Evolutionary conservation across 1,140 invertebrate species (phyloP), one percentile per base, ranked within the genome.

Genomic region (Bathynomus jamesi): DNA sequence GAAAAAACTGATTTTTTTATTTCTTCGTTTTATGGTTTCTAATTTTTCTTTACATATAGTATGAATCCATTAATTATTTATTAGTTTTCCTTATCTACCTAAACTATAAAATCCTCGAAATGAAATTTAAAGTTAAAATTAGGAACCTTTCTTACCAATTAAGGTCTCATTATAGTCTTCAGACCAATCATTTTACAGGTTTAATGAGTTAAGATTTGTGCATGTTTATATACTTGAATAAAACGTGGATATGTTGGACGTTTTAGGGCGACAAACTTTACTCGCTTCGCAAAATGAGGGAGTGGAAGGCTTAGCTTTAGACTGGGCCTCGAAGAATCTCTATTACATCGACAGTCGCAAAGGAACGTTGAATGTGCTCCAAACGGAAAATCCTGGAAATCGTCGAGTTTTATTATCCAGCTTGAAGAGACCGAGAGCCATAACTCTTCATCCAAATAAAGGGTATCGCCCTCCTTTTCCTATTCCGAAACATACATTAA

Each of bases 281-380:
- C 80, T 98, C 24, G 94, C 95, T 10, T 96, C 94, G 21, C 95
- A 97, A 80, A 98, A 98, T 79, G 95, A 98, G 84, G 94, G 94
- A 0, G 95, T 99, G 0, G 96, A 99, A 85, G 96, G 95, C 4
- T 84, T 99, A 40, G 94, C 95, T 0, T 91, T 98, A 0, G 97
- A 99, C 80, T 99, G 96, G 96, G 91, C 92, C 0, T 91, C 95
- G 0, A 96, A 98, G 80, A 98, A 98, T 81, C 85, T 99, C 0
- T 99, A 98, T 82, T 99, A 98, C 82, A 97, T 99, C 63, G 96
- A 99, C 80, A 97, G 94, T 8, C 87, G 94, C 10, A 95, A 96
- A 83, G 95, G 95, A 75, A 96, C 95, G 0, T 82, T 99, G 0
- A 97, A 97, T 79, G 96, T 98, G 0, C 83, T 99, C 0, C 94